phyloP scores from a whole-genome alignment of 2,113 vertebrate species.

The Laticauda laticaudata region DNA sequence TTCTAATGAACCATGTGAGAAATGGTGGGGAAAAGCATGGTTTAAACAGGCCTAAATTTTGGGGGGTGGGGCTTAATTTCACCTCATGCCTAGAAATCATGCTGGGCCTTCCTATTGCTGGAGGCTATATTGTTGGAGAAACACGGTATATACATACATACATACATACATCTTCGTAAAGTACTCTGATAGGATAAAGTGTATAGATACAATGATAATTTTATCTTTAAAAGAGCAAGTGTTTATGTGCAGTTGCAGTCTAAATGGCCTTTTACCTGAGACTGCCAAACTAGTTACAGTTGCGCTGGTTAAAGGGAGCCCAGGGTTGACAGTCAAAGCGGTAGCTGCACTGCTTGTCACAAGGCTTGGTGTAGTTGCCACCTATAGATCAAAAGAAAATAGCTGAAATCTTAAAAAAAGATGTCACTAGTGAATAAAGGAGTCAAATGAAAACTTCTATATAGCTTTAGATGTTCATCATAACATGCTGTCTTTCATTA shows the following conservation, averaged over 20 bases:
- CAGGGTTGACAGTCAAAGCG: slow-evolving; percentile 93
- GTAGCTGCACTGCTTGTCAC: slow-evolving; percentile 94
- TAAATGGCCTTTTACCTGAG: slow-evolving; percentile 75
- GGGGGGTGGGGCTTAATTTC: too few relatives aligned
- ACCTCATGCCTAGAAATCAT: too few relatives aligned
- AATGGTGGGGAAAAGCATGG: too few relatives aligned
- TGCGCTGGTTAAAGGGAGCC: slow-evolving; percentile 92
- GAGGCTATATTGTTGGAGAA: too few relatives aligned
- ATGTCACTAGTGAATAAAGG: slow-evolving; percentile 4
- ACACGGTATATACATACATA: too few relatives aligned
- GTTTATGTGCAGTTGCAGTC: not conserved
- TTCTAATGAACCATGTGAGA: too few relatives aligned
- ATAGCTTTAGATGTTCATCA: not conserved
- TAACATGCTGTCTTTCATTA: not conserved
- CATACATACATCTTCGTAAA: too few relatives aligned
- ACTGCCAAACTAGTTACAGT: slow-evolving; percentile 83
- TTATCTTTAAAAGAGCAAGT: not conserved
- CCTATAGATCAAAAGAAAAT: slow-evolving; percentile 74
- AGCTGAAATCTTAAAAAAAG: slow-evolving; percentile 25
- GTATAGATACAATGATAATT: not conserved
- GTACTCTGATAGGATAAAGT: not conserved
- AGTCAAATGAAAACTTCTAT: slow-evolving; percentile 6
- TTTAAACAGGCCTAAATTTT: too few relatives aligned
- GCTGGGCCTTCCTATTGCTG: too few relatives aligned
- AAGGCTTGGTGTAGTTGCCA: slow-evolving; percentile 96